Evolutionary conservation across 2,888 invertebrate genomes (phyloP), one percentile per base, ranked within the genome.

Genomic region (Agrotis segetum): DNA sequence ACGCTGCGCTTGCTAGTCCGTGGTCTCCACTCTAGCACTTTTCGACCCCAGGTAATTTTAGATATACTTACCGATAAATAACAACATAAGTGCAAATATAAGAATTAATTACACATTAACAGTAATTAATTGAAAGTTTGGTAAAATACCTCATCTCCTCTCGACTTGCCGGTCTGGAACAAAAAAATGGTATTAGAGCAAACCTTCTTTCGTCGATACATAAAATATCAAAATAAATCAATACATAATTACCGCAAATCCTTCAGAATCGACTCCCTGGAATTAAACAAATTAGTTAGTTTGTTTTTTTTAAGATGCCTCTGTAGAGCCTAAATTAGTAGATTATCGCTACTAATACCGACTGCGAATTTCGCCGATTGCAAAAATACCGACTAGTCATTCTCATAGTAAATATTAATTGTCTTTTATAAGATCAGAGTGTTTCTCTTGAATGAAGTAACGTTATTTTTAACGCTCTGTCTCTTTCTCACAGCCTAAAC

Each of bases 211-310:
- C 19, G 2, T 5, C 44, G n/a, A 11, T 21, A n/a, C 3, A 14
- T 13, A 5, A 34, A 24, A 44, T 17, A 0, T 7, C 13, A 40
- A 24, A 59, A 14, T 14, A 59, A 46, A 50, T 52, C 1, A 52
- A 55, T 19, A n/a, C n/a, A n/a, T 50, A 71, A 59, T 79, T 89
- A 95, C 96, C 93, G 92, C 92, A 86, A 92, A 96, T 1, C 90
- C 92, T 79, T 96, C 96, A 0, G 96, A 95, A 80, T 95, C 95
- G 24, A 92, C 84, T 46, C 91, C 94, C 96, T 96, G 88, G 78
- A 91, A 94, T 79, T 21, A 52, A 56, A 50, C 47, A 0, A 52
- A n/a, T 34, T 55, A 19, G 55, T 34, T 47, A 19, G 24, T 29
- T 19, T 40, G 11, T 44, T 44, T 67, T 29, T 29, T 29, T 29